These are phyloP conservation scores for Caenorhabditis virilis DNA, from an alignment of 2,888 invertebrate genomes.

Conservation along the genomic window DNA sequence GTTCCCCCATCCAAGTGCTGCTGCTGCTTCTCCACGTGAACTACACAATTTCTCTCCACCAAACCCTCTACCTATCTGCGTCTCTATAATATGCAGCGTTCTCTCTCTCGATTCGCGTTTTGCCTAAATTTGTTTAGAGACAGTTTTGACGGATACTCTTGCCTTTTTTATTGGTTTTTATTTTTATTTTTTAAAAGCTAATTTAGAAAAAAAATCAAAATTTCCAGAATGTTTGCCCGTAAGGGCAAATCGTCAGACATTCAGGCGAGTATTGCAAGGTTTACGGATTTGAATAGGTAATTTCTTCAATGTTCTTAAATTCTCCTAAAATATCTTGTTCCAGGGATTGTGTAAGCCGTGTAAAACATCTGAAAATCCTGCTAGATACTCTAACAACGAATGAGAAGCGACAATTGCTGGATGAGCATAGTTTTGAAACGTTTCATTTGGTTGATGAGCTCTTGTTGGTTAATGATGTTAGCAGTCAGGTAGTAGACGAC, in stretches of 20 bases:
- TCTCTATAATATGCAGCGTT: too few relatives aligned
- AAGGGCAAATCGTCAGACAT: conserved; percentile 64
- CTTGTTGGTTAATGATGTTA: conserved; percentile 59
- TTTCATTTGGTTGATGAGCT: conserved; percentile 66
- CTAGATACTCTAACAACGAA: conserved; percentile 53
- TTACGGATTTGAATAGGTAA: conserved; percentile 56
- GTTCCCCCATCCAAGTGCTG: too few relatives aligned
- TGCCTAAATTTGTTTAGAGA: too few relatives aligned
- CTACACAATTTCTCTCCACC: too few relatives aligned
- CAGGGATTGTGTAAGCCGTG: conserved; percentile 52
- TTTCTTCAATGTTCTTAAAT: neutral
- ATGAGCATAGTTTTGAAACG: conserved; percentile 65
- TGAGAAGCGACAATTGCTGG: conserved; percentile 63
- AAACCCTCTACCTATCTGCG: too few relatives aligned
- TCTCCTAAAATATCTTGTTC: neutral
- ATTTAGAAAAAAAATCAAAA: too few relatives aligned
- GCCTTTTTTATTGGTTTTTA: too few relatives aligned
- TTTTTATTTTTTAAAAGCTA: too few relatives aligned
- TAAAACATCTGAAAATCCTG: conserved; percentile 54
- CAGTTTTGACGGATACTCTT: too few relatives aligned
- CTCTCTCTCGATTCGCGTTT: too few relatives aligned
- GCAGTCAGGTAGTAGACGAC: conserved; percentile 41
- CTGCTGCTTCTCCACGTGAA: too few relatives aligned
- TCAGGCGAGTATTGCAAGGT: conserved; percentile 53
- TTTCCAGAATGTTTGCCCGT: conserved; percentile 40